A percentile compares a stretch with the other conserved stretches of the same genome.
Conservation (phyloP, 2,888 invertebrate species). For the Phalera bucephala region DNA sequence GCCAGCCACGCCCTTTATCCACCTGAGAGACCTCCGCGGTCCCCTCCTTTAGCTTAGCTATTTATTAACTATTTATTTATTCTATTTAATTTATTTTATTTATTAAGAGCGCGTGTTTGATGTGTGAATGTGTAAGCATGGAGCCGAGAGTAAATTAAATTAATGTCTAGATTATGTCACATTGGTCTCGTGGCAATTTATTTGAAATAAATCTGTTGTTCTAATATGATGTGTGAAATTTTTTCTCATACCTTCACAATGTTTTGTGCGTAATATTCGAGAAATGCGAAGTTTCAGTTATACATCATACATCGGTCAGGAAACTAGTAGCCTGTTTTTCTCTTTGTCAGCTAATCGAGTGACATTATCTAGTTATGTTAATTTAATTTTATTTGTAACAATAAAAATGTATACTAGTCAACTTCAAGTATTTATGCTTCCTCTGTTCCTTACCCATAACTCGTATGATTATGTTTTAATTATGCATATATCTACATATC, state of each 20-base stretch:
- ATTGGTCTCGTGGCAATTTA: slow-evolving; percentile 81
- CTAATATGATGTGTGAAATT: slow-evolving; percentile 74
- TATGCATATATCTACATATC: slow-evolving; percentile 38
- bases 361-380: slow-evolving; percentile 81
- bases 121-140: slow-evolving; percentile 79
- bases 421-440: slow-evolving; percentile 63
- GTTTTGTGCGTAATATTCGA: slow-evolving; percentile 65
- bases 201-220: slow-evolving; percentile 83
- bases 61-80: slow-evolving; percentile 84
- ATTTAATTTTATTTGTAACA: slow-evolving; percentile 72
- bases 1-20: slow-evolving; percentile 64
- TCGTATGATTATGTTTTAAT: slow-evolving; percentile 42
- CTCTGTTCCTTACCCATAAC: slow-evolving; percentile 49
- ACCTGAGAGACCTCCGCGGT: slow-evolving; percentile 73
- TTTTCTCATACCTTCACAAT: slow-evolving; percentile 67
- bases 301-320: slow-evolving; percentile 61
- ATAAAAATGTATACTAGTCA: slow-evolving; percentile 79
- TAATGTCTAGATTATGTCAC: slow-evolving; percentile 84
- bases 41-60: slow-evolving; percentile 81
- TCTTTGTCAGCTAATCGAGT: slow-evolving; percentile 67
- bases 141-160: slow-evolving; percentile 77
- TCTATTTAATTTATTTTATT: slow-evolving; percentile 84
- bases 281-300: slow-evolving; percentile 28
- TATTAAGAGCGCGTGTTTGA: slow-evolving; percentile 83
- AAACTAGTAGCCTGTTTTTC: slow-evolving; percentile 60